Conservation (phyloP, 2,888 invertebrate species). For the Tinea pellionella region DNA sequence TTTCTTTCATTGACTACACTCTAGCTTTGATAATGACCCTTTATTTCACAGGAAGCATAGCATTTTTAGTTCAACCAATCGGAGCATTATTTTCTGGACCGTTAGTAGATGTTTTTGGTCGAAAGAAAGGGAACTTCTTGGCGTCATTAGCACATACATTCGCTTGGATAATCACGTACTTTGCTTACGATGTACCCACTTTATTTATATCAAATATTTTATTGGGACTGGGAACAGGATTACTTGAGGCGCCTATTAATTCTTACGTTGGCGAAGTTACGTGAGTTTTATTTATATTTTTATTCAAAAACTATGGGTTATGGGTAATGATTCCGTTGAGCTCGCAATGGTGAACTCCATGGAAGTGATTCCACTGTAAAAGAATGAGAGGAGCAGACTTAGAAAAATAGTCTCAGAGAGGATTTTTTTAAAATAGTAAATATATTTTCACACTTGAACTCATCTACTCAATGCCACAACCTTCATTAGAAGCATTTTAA, state of each 20-base stretch:
- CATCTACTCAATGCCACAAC: neutral
- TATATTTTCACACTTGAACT: neutral
- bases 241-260: conserved; percentile 71
- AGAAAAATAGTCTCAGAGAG: too few relatives aligned
- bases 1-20: too few relatives aligned
- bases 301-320: too few relatives aligned
- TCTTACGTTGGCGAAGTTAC: conserved; percentile 71
- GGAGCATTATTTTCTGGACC: conserved; percentile 68
- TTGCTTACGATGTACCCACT: conserved; percentile 47
- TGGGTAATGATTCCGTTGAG: too few relatives aligned
- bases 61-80: conserved; percentile 65
- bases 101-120: conserved; percentile 63
- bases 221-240: conserved; percentile 65
- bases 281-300: conserved; percentile 25
- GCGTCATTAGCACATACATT: conserved; percentile 66
- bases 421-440: neutral
- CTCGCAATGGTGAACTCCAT: too few relatives aligned
- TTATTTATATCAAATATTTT: conserved; percentile 60
- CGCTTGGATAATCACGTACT: conserved; percentile 68
- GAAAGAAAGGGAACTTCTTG: conserved; percentile 63
- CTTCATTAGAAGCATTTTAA: too few relatives aligned
- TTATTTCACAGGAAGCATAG: conserved; percentile 59
- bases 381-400: too few relatives aligned
- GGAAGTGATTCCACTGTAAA: too few relatives aligned
- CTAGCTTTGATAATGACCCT: neutral